Percentiles rank a stretch among this genome's conserved stretches.
These are phyloP conservation scores for Phaonia tiefii DNA, from an alignment of 2,888 invertebrate species.

Conservation along the genomic window DNA sequence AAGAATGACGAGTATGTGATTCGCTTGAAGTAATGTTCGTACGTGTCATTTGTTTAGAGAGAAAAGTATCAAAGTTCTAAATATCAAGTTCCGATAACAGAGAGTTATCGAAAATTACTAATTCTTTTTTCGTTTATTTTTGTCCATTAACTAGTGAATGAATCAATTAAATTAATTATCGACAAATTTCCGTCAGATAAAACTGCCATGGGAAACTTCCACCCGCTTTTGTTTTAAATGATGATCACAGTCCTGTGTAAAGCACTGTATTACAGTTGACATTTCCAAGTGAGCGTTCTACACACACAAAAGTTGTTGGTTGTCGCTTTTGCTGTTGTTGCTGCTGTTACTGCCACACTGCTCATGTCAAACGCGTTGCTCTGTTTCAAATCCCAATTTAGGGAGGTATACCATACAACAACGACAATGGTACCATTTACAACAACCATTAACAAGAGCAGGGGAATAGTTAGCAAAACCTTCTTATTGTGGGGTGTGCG, in stretches of 20 bases:
- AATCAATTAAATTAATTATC: too few relatives aligned
- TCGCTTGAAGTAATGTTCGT: too few relatives aligned
- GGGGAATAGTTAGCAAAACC: slow-evolving; percentile 11
- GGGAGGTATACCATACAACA: not conserved
- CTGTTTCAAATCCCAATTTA: not conserved
- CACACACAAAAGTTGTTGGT: not conserved
- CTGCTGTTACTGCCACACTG: not conserved
- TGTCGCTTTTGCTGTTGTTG: not conserved
- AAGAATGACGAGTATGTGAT: too few relatives aligned
- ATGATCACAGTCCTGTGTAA: not conserved
- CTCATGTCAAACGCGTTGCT: not conserved
- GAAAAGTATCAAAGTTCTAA: too few relatives aligned
- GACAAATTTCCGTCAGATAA: too few relatives aligned
- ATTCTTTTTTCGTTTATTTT: too few relatives aligned
- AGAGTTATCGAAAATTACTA: too few relatives aligned
- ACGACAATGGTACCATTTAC: not conserved
- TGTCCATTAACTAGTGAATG: too few relatives aligned
- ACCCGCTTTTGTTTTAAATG: too few relatives aligned
- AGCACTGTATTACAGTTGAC: slow-evolving; percentile 7
- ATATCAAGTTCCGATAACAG: too few relatives aligned
- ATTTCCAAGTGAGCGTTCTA: not conserved
- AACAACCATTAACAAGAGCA: not conserved
- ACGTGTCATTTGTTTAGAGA: too few relatives aligned
- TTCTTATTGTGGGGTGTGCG: not conserved
- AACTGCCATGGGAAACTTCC: too few relatives aligned